Evolutionary conservation across 2,113 vertebrate genomes (phyloP).

Genomic region (Chaetura pelagica): DNA sequence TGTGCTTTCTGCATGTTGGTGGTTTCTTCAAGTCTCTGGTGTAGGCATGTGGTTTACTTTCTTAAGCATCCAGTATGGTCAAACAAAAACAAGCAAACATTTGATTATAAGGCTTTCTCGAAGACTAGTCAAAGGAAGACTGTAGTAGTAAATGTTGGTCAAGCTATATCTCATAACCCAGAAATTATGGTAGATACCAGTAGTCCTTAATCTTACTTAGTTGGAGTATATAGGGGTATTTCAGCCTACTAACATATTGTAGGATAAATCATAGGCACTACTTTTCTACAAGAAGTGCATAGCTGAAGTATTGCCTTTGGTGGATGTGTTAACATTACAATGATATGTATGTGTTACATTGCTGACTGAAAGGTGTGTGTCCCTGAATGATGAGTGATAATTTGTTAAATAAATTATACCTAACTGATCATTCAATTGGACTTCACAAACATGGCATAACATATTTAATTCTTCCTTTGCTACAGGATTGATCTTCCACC

Average conservation of each 20-base stretch:
- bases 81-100: neutral
- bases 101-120: neutral
- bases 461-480: neutral
- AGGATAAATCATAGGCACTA: neutral
- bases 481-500: slow-evolving; percentile 81
- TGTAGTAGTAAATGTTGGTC: neutral
- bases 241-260: neutral
- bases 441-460: neutral
- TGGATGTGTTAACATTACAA: neutral
- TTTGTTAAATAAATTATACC: neutral
- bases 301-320: neutral
- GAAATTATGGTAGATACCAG: neutral
- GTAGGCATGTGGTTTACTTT: neutral
- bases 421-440: neutral
- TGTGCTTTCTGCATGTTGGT: neutral
- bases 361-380: neutral
- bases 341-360: neutral
- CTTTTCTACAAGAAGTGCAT: neutral
- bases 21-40: neutral
- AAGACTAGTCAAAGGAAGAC: neutral
- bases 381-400: neutral
- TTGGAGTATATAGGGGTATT: rapidly evolving
- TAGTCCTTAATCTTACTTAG: neutral
- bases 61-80: neutral
- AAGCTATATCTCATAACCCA: neutral